Conservation (phyloP, 2,797 vertebrate genomes). For the Thamnophis elegans region DNA sequence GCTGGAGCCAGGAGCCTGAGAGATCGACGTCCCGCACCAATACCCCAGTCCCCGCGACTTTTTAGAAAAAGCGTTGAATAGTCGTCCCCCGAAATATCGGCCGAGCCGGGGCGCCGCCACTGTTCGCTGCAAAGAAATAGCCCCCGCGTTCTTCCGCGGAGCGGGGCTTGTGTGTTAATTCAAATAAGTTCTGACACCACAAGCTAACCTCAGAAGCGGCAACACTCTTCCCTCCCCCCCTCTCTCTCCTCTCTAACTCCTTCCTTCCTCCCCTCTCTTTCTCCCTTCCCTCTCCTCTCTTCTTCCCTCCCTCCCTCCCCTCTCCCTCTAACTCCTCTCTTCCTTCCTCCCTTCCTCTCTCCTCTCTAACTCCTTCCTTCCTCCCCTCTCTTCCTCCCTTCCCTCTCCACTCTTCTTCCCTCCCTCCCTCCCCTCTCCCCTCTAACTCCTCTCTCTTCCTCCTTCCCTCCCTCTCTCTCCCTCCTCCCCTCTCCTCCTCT, state of each 20-base stretch:
- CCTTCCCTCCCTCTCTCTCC: constrained; percentile 6
- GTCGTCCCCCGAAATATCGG: background rate
- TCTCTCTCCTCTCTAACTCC: background rate
- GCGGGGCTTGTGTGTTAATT: background rate
- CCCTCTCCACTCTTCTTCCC: too few relatives aligned
- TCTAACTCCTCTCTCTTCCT: too few relatives aligned
- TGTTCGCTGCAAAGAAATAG: background rate
- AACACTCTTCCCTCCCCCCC: constrained; percentile 27
- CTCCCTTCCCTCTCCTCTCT: background rate
- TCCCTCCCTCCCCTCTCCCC: constrained; percentile 28
- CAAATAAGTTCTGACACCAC: too few relatives aligned
- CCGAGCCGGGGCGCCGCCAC: background rate
- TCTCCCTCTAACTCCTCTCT: constrained; percentile 31
- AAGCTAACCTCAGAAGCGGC: background rate
- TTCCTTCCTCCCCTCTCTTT: constrained; percentile 25
- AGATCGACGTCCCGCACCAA: too few relatives aligned
- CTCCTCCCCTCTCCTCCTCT: constrained; percentile 14
- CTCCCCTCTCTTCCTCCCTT: background rate
- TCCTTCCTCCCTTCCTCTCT: too few relatives aligned
- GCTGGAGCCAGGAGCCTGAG: background rate
- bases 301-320: background rate
- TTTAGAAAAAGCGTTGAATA: background rate
- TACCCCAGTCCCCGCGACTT: background rate
- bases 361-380: too few relatives aligned
- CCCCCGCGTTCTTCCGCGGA: background rate